phyloP scores from a whole-genome alignment of 2,797 vertebrate genomes.

The Catostomus latipinnis region DNA sequence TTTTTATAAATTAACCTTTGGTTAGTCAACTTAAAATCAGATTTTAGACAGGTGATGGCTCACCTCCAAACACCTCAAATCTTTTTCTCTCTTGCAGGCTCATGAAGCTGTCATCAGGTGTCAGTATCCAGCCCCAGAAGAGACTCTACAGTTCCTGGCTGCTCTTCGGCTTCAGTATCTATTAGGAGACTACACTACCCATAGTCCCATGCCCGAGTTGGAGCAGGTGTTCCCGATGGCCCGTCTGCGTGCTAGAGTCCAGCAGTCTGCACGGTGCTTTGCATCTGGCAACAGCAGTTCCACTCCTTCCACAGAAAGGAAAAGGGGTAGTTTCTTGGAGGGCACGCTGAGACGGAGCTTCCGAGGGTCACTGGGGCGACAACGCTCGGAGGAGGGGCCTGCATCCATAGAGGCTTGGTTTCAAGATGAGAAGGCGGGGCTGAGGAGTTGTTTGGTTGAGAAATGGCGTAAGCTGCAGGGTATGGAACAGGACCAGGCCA shows the following conservation, averaged over 20 bases:
- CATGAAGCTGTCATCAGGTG: conserved; percentile 94
- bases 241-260: conserved; percentile 87
- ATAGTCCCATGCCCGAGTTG: conserved; percentile 78
- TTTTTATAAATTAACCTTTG: too few relatives aligned
- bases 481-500: conserved; percentile 91
- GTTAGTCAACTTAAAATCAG: too few relatives aligned
- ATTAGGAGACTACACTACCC: conserved; percentile 81
- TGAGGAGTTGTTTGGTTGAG: conserved; percentile 86
- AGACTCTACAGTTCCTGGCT: conserved; percentile 93
- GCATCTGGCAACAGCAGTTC: conserved; percentile 62
- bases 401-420: conserved; percentile 92
- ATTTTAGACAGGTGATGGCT: neutral
- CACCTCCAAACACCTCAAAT: neutral
- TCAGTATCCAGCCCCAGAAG: conserved; percentile 93
- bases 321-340: conserved; percentile 93
- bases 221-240: conserved; percentile 90
- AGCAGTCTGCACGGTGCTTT: conserved; percentile 86
- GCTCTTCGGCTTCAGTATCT: conserved; percentile 93
- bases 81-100: conserved; percentile 76
- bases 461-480: conserved; percentile 95
- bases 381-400: conserved; percentile 88
- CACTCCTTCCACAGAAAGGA: conserved; percentile 77
- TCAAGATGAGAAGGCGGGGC: conserved; percentile 87
- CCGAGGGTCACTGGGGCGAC: conserved; percentile 84
- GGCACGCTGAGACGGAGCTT: conserved; percentile 93